Evolutionary conservation across 2,888 invertebrate species (phyloP).

Genomic region (Tiliacea citrago): DNA sequence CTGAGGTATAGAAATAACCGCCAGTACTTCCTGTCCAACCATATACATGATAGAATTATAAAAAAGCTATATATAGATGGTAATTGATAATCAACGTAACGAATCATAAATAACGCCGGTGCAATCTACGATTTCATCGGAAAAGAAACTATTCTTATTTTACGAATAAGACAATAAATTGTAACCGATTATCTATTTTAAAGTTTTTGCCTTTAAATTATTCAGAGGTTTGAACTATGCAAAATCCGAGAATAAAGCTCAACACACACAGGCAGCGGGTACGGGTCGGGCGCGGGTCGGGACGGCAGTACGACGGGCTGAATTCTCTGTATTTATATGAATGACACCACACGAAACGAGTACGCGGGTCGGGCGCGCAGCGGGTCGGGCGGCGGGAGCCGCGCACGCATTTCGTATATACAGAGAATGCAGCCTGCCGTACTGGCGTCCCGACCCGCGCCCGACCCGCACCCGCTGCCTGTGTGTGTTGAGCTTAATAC

Average conservation of each 20-base stretch:
- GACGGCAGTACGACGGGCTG: too few relatives aligned
- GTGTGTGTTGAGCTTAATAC: too few relatives aligned
- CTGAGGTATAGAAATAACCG: conserved; percentile 50
- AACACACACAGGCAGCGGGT: too few relatives aligned
- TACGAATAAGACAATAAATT: conserved; percentile 27
- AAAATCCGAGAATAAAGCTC: conserved; percentile 15
- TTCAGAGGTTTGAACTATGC: conserved; percentile 14
- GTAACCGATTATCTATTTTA: background rate
- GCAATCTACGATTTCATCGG: conserved; percentile 60
- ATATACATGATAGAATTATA: conserved; percentile 48
- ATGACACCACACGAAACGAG: too few relatives aligned
- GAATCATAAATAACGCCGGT: conserved; percentile 57
- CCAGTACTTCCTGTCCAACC: conserved; percentile 52
- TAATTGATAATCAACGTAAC: conserved; percentile 54
- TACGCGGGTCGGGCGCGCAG: too few relatives aligned
- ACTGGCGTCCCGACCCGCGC: too few relatives aligned
- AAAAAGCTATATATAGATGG: conserved; percentile 32
- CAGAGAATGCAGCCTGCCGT: too few relatives aligned
- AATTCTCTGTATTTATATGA: too few relatives aligned
- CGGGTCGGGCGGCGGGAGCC: too few relatives aligned
- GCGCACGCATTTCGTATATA: too few relatives aligned
- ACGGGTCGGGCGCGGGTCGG: too few relatives aligned
- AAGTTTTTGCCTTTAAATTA: conserved; percentile 19
- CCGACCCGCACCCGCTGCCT: too few relatives aligned
- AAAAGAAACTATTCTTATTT: conserved; percentile 18